Evolutionary conservation across 2,888 invertebrate genomes (phyloP), one percentile per base, ranked within the genome.

Genomic region (Rosalia funebris): DNA sequence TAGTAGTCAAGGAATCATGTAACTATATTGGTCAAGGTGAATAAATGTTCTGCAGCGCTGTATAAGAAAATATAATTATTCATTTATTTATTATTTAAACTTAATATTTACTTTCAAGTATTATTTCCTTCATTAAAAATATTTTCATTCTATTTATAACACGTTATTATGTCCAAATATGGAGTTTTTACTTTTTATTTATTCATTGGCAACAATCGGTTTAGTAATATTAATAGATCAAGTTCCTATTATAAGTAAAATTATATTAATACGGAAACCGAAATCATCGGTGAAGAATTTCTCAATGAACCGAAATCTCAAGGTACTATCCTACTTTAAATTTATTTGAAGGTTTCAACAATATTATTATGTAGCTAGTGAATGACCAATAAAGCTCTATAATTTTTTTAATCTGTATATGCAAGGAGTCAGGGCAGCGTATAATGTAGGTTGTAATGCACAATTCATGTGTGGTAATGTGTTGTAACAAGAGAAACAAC

Each of bases 21-120:
- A 37, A 19, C 7, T 39, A 50, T 37, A 20, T 50, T 50, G 50
- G 50, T 39, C 50, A 50, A 50, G 39, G 50, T 25, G n/a, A 50
- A 16, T 45, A 45, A 45, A 31, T 41, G 37, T 20, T 20, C 39
- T 37, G 37, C 37, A 50, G n/a, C n/a, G 10, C 7, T 39, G 11
- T 20, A 4, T 19, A 50, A 17, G 20, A 19, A 39, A 19, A 11
- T 3, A 34, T 37, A 37, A 25, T 37, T 37, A 19, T 19, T 37
- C 37, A 14, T 12, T 47, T 50, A 15, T 34, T 34, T 34, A 34
- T 34, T 25, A 5, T 1, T 47, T 34, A n/a, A 47, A 47, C 11
- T 36, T 1, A 17, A 47, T 34, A 36, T 11, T 31, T 12, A 31
- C 12, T 42, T 42, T 19, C 1, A 42, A 17, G n/a, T n/a, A n/a